Conservation (phyloP, 2,797 vertebrate species). For the Pipistrellus pygmaeus region DNA sequence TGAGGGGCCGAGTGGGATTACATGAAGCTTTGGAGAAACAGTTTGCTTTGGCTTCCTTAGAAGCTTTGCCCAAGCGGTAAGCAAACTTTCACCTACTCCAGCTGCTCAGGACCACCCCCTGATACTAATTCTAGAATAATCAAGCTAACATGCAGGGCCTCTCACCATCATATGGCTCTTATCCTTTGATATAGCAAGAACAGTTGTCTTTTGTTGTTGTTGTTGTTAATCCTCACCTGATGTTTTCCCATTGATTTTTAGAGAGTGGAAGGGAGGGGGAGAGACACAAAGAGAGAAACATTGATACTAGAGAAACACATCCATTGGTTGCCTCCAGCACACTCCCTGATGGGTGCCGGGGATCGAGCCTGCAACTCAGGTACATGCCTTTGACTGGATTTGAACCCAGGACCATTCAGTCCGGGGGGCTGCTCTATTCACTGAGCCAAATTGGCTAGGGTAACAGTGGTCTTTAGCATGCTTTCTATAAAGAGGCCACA, state of each 20-base stretch:
- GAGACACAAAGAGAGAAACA: neutral
- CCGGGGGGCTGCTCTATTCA: neutral
- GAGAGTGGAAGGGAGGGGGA: neutral
- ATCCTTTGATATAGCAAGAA: neutral
- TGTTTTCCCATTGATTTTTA: neutral
- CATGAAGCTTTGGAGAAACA: constrained; percentile 74
- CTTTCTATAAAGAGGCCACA: neutral
- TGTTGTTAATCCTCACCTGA: neutral
- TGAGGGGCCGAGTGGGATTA: constrained; percentile 15
- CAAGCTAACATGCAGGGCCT: neutral
- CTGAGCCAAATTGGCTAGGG: neutral
- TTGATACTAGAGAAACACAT: neutral
- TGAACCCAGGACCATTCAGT: neutral
- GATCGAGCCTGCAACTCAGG: neutral
- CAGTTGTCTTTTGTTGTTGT: neutral
- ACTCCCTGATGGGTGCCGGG: neutral
- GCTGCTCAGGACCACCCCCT: neutral
- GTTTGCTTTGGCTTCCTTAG: constrained; percentile 59
- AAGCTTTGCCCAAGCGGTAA: constrained; percentile 82
- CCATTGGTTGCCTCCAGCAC: neutral
- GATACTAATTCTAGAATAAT: neutral
- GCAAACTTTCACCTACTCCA: neutral
- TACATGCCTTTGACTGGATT: neutral
- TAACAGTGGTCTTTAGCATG: neutral
- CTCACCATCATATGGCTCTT: neutral